Evolutionary conservation across 2,113 vertebrate species (phyloP), one percentile per base, ranked within the genome.

Genomic region (Stigmatopora argus): DNA sequence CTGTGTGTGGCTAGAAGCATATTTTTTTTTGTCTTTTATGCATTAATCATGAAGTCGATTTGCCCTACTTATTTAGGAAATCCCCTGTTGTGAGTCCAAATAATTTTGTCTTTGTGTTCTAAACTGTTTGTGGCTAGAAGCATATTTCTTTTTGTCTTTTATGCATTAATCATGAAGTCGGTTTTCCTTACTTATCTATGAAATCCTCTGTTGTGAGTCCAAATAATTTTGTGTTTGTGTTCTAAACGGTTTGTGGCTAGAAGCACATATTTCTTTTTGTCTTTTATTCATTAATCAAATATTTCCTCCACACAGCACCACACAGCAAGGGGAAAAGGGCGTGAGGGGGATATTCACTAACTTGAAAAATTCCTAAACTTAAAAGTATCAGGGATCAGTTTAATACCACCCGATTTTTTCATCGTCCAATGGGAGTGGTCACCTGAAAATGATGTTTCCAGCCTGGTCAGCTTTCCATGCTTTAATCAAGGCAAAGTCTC

Each of bases 361-460:
- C 14, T 51, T 51, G 48, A 51, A 51, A n/a, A 19, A n/a, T 51
- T n/a, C n/a, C 7, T n/a, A 51, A 19, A n/a, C 17, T 18, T 18
- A 18, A 49, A 49, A 5, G 17, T 49, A n/a, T 17, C 35, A 17
- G 38, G 15, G 47, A 1, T 0, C 19, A 19, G n/a, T 14, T 31
- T 44, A 72, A 62, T 53, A 31, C 26, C 26, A 31, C 26, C 6
- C 23, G 48, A 26, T 66, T 35, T 21, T 45, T 61, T 8, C 17
- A 11, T 38, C 5, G 2, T 46, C 15, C 19, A 6, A 69, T 8
- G 41, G 48, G 1, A 63, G 17, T 17, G 17, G 2, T 69, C 89
- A 99, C 97, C 97, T 97, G 92, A 99, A 99, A 77, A 98, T 87
- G 7, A 99, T 76, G 34, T 99, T 99, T 76, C 97, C 97, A 10